Evolutionary conservation across 1,140 invertebrate genomes (phyloP), one percentile per base, ranked within the genome.

Genomic region (Drosophila truncata): DNA sequence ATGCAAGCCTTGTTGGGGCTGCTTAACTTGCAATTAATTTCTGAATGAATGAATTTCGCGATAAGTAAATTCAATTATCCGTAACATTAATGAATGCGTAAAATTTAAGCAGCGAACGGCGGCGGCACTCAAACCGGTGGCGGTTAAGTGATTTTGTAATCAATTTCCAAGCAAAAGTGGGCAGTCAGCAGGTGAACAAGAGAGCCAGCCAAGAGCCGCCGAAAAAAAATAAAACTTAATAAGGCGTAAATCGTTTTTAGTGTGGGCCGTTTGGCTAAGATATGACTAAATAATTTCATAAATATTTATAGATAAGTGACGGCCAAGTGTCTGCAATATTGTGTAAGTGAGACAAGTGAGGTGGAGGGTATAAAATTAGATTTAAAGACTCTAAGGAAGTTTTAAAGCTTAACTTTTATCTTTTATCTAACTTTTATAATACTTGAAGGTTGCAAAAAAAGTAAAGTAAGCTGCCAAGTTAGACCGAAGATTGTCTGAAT

Each of bases 61-160:
- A 90, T 90, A 90, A 90, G 85, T 90, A 90, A 90, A 90, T 90
- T 90, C 85, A 90, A 90, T 90, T 90, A 90, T 82, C 78, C 85
- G 75, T 55, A 90, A 80, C 81, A 85, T 85, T 85, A 90, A 90
- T 90, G 78, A 90, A 90, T 90, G 85, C 81, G 85, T 90, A 90
- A 90, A 90, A 88, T 80, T 78, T 85, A 88, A 90, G 70, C 84
- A 63, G 85, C 73, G 70, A 78, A 62, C 72, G 72, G 31, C 35
- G 52, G 62, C 57, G 55, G 62, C 54, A 54, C 31, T 54, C 27
- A 75, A 79, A 85, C 80, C 57, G 58, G 80, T 61, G 63, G 47
- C 67, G 80, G 67, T 57, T 67, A 84, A 80, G 77, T 83, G 66
- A 63, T 81, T 81, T 90, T 80, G 73, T 69, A 88, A 90, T 90